Percentiles rank a stretch among this genome's conserved stretches.
These are phyloP conservation scores for Smittia aterrima DNA, from an alignment of 2,888 invertebrate species.

Conservation along the genomic window DNA sequence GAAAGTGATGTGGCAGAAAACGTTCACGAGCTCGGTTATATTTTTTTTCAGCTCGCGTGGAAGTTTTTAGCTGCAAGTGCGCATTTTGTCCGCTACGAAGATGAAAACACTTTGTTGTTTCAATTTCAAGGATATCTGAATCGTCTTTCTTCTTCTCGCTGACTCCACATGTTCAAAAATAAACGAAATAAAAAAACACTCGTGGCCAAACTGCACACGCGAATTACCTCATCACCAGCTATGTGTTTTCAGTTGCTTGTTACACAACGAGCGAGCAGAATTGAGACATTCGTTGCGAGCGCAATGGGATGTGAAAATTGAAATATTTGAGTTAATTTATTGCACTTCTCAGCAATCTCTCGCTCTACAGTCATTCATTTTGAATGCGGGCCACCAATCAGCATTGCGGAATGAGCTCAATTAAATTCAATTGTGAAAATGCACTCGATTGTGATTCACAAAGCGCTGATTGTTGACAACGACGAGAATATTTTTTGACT, in stretches of 20 bases:
- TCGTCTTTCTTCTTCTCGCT: not conserved
- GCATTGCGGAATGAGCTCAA: constrained; percentile 22
- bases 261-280: not conserved
- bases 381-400: constrained; percentile 37
- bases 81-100: not conserved
- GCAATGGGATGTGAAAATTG: constrained; percentile 5
- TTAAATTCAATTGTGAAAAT: constrained; percentile 30
- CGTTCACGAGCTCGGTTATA: not conserved
- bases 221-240: constrained; percentile 12
- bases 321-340: not conserved
- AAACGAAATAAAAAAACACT: not conserved
- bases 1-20: constrained; percentile 32
- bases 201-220: not conserved
- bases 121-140: constrained; percentile 35
- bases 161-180: constrained; percentile 5
- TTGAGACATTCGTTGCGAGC: constrained; percentile 1
- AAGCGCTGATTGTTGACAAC: too few species aligned
- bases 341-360: constrained; percentile 12
- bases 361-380: not conserved
- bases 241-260: constrained; percentile 1
- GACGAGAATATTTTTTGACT: too few species aligned
- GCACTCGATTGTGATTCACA: constrained; percentile 13
- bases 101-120: constrained; percentile 6
- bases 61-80: constrained; percentile 17
- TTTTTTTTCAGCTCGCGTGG: not conserved